These are phyloP conservation scores for Dasypus novemcinctus DNA, from an alignment of 2,113 vertebrate genomes.

Conservation along the genomic window DNA sequence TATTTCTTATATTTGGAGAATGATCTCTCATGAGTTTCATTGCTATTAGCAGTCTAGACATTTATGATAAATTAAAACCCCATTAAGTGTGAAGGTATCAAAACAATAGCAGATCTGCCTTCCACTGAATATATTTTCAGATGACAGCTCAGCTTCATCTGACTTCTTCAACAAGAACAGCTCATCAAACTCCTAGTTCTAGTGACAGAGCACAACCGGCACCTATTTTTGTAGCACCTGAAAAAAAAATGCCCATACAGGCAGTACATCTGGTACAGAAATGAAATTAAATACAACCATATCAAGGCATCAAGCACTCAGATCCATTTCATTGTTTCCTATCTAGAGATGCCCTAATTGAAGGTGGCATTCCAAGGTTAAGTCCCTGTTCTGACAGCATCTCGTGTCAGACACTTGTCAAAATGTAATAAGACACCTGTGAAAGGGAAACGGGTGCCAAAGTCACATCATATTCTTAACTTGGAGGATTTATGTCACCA, in stretches of 20 bases:
- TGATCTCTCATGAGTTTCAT: conserved; percentile 47
- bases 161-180: conserved; percentile 45
- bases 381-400: conserved; percentile 72
- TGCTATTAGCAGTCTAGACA: conserved; percentile 58
- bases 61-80: conserved; percentile 71
- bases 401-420: conserved; percentile 79
- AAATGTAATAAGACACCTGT: conserved; percentile 75
- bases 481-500: conserved; percentile 38
- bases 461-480: conserved; percentile 65
- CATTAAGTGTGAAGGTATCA: conserved; percentile 55
- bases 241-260: neutral
- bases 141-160: conserved; percentile 45
- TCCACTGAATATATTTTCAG: conserved; percentile 52
- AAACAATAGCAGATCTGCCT: conserved; percentile 50
- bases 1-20: conserved; percentile 29
- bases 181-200: conserved; percentile 37
- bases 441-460: conserved; percentile 77
- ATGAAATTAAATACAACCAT: conserved; percentile 66
- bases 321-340: conserved; percentile 70
- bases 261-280: conserved; percentile 41
- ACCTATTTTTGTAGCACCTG: conserved; percentile 3
- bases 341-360: conserved; percentile 69
- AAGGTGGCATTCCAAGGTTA: conserved; percentile 79
- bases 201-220: conserved; percentile 9
- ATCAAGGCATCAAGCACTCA: conserved; percentile 57